Evolutionary conservation across 2,888 invertebrate species (phyloP).

Genomic region (Pseudeuparius sepicola): DNA sequence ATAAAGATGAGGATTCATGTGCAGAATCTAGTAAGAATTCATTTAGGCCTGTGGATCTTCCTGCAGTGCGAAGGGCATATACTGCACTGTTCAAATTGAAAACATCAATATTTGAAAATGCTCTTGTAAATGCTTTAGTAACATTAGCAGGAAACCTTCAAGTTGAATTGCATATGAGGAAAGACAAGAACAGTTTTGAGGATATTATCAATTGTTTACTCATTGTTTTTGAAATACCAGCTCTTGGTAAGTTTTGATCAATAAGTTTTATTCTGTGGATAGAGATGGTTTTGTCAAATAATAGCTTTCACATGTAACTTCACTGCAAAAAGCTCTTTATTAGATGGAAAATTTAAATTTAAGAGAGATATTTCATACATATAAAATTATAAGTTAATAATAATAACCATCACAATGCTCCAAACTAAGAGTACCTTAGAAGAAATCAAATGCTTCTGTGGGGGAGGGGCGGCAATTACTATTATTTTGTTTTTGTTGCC

Average conservation of each 20-base stretch:
- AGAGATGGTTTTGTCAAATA: too few species aligned
- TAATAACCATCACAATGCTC: too few species aligned
- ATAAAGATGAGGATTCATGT: slow-evolving; percentile 78
- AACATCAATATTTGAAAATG: slow-evolving; percentile 42
- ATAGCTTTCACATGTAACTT: too few species aligned
- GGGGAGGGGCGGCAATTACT: too few species aligned
- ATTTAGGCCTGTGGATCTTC: slow-evolving; percentile 54
- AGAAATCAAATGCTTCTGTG: too few species aligned
- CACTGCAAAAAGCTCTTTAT: too few species aligned
- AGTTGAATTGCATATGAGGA: slow-evolving; percentile 49
- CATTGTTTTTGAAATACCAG: slow-evolving; percentile 39
- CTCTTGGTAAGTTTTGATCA: slow-evolving; percentile 34
- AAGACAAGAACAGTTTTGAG: slow-evolving; percentile 37
- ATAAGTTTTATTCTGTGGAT: too few species aligned
- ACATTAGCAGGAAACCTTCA: slow-evolving; percentile 62
- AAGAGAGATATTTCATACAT: too few species aligned
- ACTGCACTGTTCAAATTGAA: slow-evolving; percentile 36
- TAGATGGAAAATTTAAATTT: too few species aligned
- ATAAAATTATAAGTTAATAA: too few species aligned
- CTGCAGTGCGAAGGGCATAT: slow-evolving; percentile 61
- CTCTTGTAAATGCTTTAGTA: slow-evolving; percentile 64
- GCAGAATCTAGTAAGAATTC: slow-evolving; percentile 35
- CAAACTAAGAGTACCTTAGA: too few species aligned
- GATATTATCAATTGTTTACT: slow-evolving; percentile 48
- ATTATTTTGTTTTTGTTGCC: too few species aligned